Evolutionary conservation across 1,140 invertebrate genomes (phyloP).

Genomic region (Diprion similis): DNA sequence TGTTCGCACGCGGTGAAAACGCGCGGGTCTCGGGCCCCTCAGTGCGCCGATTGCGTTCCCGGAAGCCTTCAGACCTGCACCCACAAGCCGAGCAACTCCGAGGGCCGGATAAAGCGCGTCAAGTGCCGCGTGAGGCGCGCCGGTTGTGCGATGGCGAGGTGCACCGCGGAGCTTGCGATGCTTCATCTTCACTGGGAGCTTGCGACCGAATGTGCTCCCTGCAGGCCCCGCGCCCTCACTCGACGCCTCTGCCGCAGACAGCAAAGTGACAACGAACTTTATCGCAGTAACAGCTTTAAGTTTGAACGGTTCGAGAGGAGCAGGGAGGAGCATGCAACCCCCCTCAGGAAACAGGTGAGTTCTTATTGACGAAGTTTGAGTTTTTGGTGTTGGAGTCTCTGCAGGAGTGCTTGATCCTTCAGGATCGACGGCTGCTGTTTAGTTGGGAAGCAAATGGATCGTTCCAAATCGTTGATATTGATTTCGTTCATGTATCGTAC

Average conservation of each 20-base stretch:
- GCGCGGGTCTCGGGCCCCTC: conserved; percentile 38
- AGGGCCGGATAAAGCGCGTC: conserved; percentile 55
- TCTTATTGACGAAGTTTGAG: not conserved
- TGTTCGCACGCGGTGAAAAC: conserved; percentile 51
- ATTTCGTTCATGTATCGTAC: too few species aligned
- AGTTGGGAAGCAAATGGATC: too few species aligned
- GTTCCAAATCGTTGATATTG: too few species aligned
- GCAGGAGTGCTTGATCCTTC: too few species aligned
- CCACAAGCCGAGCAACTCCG: conserved; percentile 42
- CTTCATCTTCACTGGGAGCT: conserved; percentile 56
- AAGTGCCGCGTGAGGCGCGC: conserved; percentile 55
- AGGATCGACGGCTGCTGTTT: too few species aligned
- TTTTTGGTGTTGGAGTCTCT: too few species aligned
- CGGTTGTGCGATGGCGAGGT: conserved; percentile 55
- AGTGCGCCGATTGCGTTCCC: conserved; percentile 36
- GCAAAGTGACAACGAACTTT: conserved; percentile 76
- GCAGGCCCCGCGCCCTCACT: conserved; percentile 62
- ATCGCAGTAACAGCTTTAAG: conserved; percentile 84
- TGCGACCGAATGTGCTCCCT: conserved; percentile 55
- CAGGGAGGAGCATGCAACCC: conserved; percentile 66
- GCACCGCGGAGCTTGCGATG: conserved; percentile 56
- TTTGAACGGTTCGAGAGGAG: conserved; percentile 79
- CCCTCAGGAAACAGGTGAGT: conserved; percentile 64
- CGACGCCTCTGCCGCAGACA: conserved; percentile 73
- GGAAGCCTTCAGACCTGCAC: conserved; percentile 40